phyloP scores from a whole-genome alignment of 1,140 invertebrate species.

The Drosophila mojavensis region DNA sequence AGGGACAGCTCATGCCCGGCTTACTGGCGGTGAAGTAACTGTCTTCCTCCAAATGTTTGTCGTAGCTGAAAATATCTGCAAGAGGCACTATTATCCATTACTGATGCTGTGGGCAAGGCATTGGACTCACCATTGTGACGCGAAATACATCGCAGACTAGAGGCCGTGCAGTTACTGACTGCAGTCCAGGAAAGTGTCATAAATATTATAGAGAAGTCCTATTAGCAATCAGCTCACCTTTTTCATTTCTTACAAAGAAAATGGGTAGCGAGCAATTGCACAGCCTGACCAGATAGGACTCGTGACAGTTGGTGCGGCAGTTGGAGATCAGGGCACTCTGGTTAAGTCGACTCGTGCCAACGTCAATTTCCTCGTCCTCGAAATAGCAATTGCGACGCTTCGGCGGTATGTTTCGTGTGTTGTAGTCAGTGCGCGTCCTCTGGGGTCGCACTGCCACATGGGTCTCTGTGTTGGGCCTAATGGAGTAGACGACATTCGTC shows the following conservation, averaged over 20 bases:
- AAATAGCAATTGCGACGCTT: conserved; percentile 65
- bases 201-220: background rate
- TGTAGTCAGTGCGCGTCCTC: conserved; percentile 62
- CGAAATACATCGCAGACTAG: conserved; percentile 62
- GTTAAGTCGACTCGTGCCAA: conserved; percentile 45
- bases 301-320: conserved; percentile 68
- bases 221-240: conserved; percentile 28
- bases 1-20: conserved; percentile 74
- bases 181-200: background rate
- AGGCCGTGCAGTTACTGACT: conserved; percentile 60
- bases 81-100: background rate
- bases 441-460: conserved; percentile 67
- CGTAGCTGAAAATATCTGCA: conserved; percentile 75
- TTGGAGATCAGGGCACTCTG: conserved; percentile 53
- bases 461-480: conserved; percentile 70
- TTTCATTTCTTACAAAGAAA: conserved; percentile 61
- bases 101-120: background rate
- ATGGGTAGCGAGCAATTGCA: conserved; percentile 73
- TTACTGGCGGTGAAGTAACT: conserved; percentile 68
- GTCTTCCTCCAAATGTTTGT: conserved; percentile 72
- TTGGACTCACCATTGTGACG: conserved; percentile 62
- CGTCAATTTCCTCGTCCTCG: conserved; percentile 50
- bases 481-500: conserved; percentile 59
- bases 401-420: conserved; percentile 45
- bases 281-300: conserved; percentile 63